phyloP scores from a whole-genome alignment of 2,113 vertebrate genomes.

The Thunnus maccoyii region DNA sequence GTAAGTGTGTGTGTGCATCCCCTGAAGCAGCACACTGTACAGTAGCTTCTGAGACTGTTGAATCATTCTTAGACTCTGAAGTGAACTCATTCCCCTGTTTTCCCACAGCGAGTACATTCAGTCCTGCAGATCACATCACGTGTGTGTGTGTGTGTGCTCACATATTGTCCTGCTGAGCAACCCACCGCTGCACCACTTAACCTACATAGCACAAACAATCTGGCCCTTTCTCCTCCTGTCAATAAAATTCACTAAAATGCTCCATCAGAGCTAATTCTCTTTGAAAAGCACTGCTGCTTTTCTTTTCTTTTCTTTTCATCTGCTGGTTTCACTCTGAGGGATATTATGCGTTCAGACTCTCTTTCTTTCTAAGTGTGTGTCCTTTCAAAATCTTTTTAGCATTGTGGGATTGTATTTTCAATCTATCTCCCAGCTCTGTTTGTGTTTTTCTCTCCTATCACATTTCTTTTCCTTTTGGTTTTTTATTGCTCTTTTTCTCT shows the following conservation, averaged over 20 bases:
- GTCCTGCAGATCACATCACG: constrained; percentile 22
- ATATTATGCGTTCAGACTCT: neutral
- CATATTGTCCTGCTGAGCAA: constrained; percentile 4
- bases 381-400: constrained; percentile 18
- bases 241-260: constrained; percentile 43
- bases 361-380: neutral
- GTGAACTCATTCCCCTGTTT: constrained; percentile 32
- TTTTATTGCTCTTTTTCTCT: neutral
- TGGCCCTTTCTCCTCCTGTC: constrained; percentile 47
- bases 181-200: constrained; percentile 59
- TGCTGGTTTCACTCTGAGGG: neutral
- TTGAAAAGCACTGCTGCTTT: constrained; percentile 9
- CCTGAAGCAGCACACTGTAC: constrained; percentile 13
- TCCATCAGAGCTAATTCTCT: constrained; percentile 40
- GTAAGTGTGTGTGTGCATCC: neutral
- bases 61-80: constrained; percentile 20
- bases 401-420: constrained; percentile 11
- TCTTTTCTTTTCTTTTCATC: constrained; percentile 34
- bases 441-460: neutral
- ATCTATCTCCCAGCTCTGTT: neutral
- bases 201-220: constrained; percentile 63
- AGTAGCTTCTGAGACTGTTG: constrained; percentile 6
- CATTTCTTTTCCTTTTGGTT: neutral
- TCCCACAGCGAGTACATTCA: constrained; percentile 14
- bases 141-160: constrained; percentile 5